Evolutionary conservation across 2,113 vertebrate genomes (phyloP), one percentile per base, ranked within the genome.

Genomic region (Castor canadensis): DNA sequence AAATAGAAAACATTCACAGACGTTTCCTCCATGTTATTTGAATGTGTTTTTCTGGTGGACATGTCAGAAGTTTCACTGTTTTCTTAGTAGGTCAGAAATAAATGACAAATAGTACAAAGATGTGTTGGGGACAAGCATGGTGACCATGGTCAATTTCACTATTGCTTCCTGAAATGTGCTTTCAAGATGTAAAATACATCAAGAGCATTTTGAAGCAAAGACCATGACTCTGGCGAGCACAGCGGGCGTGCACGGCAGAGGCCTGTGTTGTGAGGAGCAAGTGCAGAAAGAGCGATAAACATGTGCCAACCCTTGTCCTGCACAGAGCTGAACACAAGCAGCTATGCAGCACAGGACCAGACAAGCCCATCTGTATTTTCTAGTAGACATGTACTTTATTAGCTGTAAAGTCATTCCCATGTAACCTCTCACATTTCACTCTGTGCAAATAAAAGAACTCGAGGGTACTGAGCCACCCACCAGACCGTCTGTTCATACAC

Each of bases 401-500:
- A 75, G 89, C 69, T 80, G 85, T 81, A 91, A 54, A 64, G 30
- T 35, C n/a, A 54, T 76, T n/a, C 47, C 91, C 45, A 73, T 17
- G 22, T 95, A 97, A 98, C 97, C 97, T 97, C 90, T 96, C 96
- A 97, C 97, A 95, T 96, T 97, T 97, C 97, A 97, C 95, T 98
- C 84, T 90, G 47, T 67, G 77, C 93, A 97, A 96, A 91, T 83
- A 95, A 95, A 94, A n/a, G 89, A 89, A 79, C 91, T 32, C 5
- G 35, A 67, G 69, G 97, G n/a, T 8, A 0, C 89, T 17, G 30
- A 71, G 81, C 95, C 22, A 62, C 64, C 26, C 60, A 17, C 19
- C 12, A 22, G 62, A 45, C 96, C 89, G 85, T 87, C 52, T 26
- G 40, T n/a, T 35, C 66, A n/a, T 30, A n/a, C 49, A 47, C 0